phyloP scores from a whole-genome alignment of 2,888 invertebrate species.

The Cetonia aurata region DNA sequence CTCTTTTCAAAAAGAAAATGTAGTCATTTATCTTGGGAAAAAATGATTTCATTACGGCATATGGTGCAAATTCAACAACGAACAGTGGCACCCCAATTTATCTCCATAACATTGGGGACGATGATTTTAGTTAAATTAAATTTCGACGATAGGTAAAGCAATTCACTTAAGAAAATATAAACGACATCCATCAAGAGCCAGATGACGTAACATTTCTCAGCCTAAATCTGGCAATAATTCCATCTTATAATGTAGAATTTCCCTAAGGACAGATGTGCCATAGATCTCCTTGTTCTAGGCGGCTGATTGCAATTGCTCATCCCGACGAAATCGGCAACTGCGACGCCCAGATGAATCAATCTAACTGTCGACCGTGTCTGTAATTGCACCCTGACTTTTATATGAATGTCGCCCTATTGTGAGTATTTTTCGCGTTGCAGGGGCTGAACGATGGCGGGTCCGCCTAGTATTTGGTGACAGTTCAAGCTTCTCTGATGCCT shows the following conservation, averaged over 20 bases:
- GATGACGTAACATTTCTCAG: slow-evolving; percentile 39
- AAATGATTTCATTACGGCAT: background rate
- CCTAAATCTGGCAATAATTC: slow-evolving; percentile 45
- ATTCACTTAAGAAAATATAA: slow-evolving; percentile 42
- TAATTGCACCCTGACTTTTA: slow-evolving; percentile 51
- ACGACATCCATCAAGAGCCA: slow-evolving; percentile 34
- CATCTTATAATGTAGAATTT: slow-evolving; percentile 49
- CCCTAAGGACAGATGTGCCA: slow-evolving; percentile 47
- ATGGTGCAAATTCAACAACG: slow-evolving; percentile 18
- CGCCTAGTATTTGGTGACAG: slow-evolving; percentile 45
- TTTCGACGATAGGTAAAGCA: slow-evolving; percentile 33
- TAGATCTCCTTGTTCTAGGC: slow-evolving; percentile 41
- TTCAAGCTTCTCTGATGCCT: slow-evolving; percentile 45
- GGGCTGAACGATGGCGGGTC: slow-evolving; percentile 37
- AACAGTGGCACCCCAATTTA: slow-evolving; percentile 2
- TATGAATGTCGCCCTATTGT: slow-evolving; percentile 49
- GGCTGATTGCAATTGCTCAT: slow-evolving; percentile 45
- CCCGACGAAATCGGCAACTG: slow-evolving; percentile 43
- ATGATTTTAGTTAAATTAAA: slow-evolving; percentile 36
- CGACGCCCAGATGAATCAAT: slow-evolving; percentile 45
- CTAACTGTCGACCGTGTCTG: slow-evolving; percentile 45
- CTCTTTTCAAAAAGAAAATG: background rate
- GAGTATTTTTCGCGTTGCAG: slow-evolving; percentile 48
- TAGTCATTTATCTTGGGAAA: background rate
- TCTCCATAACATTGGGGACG: slow-evolving; percentile 12